Evolutionary conservation across 2,113 vertebrate species (phyloP).

Genomic region (Syngnathus typhle): DNA sequence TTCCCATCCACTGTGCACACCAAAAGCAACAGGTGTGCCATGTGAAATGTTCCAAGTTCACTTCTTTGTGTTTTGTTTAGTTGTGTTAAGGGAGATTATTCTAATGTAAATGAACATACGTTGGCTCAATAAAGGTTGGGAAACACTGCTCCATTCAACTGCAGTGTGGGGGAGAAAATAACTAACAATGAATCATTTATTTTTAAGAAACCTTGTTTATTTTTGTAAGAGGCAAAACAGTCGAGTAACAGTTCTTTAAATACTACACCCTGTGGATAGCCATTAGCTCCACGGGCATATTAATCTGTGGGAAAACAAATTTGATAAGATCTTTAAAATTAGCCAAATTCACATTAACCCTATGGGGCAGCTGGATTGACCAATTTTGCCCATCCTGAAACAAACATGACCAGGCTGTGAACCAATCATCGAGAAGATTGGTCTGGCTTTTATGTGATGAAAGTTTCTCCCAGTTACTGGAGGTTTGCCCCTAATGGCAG

Average conservation of each 20-base stretch:
- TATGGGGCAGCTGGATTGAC: not conserved
- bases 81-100: not conserved
- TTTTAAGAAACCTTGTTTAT: slow-evolving; percentile 9
- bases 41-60: no score
- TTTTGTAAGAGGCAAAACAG: slow-evolving; percentile 16
- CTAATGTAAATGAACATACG: not conserved
- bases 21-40: no score
- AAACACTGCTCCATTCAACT: slow-evolving; percentile 16
- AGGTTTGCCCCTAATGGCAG: not conserved
- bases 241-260: slow-evolving; percentile 6
- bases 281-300: not conserved
- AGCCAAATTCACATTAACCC: not conserved
- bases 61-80: not conserved
- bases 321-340: not conserved
- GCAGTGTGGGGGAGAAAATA: slow-evolving; percentile 19
- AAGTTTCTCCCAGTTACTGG: not conserved
- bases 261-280: slow-evolving; percentile 11
- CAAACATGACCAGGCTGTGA: not conserved
- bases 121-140: not conserved
- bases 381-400: not conserved
- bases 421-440: not conserved
- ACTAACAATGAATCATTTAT: not conserved
- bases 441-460: not conserved
- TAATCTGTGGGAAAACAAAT: slow-evolving; percentile 11
- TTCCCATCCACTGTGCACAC: no score